Evolutionary conservation across 2,797 vertebrate species (phyloP).

Genomic region (Lacerta bilineata): DNA sequence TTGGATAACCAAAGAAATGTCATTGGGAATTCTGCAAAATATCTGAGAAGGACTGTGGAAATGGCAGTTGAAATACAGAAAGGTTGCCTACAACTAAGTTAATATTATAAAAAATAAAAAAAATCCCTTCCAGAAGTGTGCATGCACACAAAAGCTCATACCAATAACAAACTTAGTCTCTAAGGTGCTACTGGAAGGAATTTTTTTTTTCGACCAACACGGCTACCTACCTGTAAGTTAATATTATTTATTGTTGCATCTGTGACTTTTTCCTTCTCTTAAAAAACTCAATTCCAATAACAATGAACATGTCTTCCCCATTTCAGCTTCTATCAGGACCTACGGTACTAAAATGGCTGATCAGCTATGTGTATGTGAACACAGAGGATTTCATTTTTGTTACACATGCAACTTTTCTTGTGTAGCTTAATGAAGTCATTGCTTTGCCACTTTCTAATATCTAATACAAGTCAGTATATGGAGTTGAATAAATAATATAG

Average conservation of each 20-base stretch:
- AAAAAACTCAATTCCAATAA: neutral
- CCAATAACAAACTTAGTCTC: too few relatives aligned
- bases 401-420: neutral
- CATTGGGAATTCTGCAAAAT: neutral
- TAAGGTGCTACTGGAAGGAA: too few relatives aligned
- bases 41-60: neutral
- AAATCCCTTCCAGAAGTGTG: too few relatives aligned
- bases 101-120: too few relatives aligned
- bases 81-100: neutral
- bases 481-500: neutral
- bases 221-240: too few relatives aligned
- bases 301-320: too few relatives aligned
- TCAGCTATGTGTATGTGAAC: neutral
- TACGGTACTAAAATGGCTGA: neutral
- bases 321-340: neutral
- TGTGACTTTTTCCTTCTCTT: neutral
- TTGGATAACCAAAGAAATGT: neutral
- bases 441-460: neutral
- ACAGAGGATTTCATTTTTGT: neutral
- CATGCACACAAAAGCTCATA: too few relatives aligned
- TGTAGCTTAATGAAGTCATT: neutral
- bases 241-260: neutral
- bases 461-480: neutral
- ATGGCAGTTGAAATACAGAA: neutral
- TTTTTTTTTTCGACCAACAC: too few relatives aligned